Evolutionary conservation across 2,797 vertebrate genomes (phyloP).

Genomic region (Crenuchus spilurus): DNA sequence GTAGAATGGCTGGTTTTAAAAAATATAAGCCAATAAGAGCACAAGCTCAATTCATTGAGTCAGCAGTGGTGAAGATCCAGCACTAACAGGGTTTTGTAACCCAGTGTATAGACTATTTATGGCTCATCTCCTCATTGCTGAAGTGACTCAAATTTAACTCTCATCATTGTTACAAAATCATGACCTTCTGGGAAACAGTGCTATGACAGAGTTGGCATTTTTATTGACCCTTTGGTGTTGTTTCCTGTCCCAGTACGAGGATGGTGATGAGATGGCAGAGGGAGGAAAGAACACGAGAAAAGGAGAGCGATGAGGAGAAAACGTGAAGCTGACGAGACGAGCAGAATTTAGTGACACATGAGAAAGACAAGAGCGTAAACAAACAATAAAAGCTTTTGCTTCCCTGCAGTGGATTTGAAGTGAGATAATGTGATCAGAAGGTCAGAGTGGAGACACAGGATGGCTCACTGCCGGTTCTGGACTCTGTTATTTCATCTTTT

Average conservation of each 20-base stretch:
- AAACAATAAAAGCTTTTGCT: background rate
- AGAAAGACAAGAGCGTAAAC: background rate
- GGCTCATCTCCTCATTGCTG: background rate
- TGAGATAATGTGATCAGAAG: background rate
- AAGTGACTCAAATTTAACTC: slow-evolving; percentile 3
- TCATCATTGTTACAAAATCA: background rate
- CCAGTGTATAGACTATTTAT: slow-evolving; percentile 9
- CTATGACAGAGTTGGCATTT: slow-evolving; percentile 21
- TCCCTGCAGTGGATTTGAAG: background rate
- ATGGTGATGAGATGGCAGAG: slow-evolving; percentile 12
- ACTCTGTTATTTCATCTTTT: slow-evolving; percentile 10
- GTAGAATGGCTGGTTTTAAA: background rate
- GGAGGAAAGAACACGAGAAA: slow-evolving; percentile 10
- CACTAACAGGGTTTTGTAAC: background rate
- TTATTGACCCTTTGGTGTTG: slow-evolving; percentile 21
- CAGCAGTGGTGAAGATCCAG: background rate
- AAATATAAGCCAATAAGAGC: background rate
- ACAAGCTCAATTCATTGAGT: slow-evolving; percentile 11
- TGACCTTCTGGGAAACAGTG: background rate
- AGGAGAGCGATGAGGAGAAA: slow-evolving; percentile 1
- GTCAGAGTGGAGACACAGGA: background rate
- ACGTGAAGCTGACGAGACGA: slow-evolving; percentile 2
- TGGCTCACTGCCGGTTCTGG: background rate
- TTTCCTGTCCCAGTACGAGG: background rate
- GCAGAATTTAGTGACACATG: background rate